Evolutionary conservation across 2,797 vertebrate species (phyloP), one percentile per base, ranked within the genome.

Genomic region (Valencia hispanica): DNA sequence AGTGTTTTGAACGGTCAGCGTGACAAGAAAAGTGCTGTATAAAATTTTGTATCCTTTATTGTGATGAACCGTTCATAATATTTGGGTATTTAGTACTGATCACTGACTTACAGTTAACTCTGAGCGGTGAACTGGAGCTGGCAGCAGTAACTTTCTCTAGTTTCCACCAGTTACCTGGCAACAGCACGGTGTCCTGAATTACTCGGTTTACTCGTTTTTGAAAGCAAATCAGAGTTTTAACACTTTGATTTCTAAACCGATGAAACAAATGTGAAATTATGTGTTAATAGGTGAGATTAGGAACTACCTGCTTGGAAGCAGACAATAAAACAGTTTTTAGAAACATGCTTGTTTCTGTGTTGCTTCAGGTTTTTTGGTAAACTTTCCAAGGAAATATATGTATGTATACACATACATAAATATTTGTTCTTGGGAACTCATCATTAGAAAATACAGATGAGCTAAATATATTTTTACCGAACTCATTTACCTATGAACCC

Each of bases 151-250:
- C 48, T 53, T 68, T 27, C 61, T 51, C 36, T 43, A 72, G 48
- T 51, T 55, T 45, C 39, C 27, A 66, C 36, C 20, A 63, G 76
- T 78, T 66, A 30, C 70, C 61, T 55, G 25, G 76, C 70, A 78
- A 73, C 70, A 20, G 39, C 70, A 73, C 45, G 18, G 22, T 57
- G 30, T 34, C 25, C 43, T 12, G 48, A 57, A 68, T 55, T 47
- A 18, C 41, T 59, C 25, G 9, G 55, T 70, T 18, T 72, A 10
- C 10, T 3, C 32, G 12, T 47, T 14, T n/a, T 45, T 9, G 53
- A 43, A 36, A 63, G 68, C 20, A 50, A 63, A 27, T 47, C 30
- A 36, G n/a, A 39, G 45, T 30, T 66, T 59, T 75, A 34, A 55
- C 68, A 59, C 10, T 63, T 71, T 71, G 17, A 30, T 43, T 53